These are phyloP conservation scores for Gymnoscopelus braueri DNA, from an alignment of 2,797 vertebrate species.

Conservation along the genomic window DNA sequence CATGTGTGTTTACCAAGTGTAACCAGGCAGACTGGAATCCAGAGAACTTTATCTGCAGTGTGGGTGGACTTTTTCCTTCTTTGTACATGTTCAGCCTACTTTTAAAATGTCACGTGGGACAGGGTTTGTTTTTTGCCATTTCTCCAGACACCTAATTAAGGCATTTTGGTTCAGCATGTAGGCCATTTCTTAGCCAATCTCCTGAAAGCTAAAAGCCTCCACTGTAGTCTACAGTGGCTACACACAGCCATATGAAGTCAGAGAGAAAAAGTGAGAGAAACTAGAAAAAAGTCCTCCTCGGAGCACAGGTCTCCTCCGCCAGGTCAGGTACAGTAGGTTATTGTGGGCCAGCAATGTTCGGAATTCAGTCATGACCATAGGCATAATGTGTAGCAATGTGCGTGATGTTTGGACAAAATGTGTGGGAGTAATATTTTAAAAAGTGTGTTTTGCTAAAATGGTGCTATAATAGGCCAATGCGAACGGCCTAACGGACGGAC, in stretches of 20 bases:
- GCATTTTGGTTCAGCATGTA: slow-evolving; percentile 22
- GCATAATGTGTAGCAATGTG: too few species aligned
- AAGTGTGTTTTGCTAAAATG: too few species aligned
- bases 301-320: too few species aligned
- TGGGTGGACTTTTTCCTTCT: not conserved
- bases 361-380: too few species aligned
- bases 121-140: slow-evolving; percentile 14
- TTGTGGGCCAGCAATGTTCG: too few species aligned
- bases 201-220: slow-evolving; percentile 7
- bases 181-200: slow-evolving; percentile 27
- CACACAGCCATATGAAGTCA: not conserved
- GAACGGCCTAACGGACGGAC: too few species aligned
- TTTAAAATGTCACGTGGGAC: slow-evolving; percentile 1
- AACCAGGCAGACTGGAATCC: not conserved
- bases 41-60: slow-evolving; percentile 1
- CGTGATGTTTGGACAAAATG: too few species aligned
- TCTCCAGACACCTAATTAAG: slow-evolving; percentile 32
- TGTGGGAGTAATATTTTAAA: too few species aligned
- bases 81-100: not conserved
- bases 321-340: too few species aligned
- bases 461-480: too few species aligned
- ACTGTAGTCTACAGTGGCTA: slow-evolving; percentile 5
- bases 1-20: not conserved
- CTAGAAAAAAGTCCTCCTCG: too few species aligned
- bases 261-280: not conserved